Base-by-base conservation (phyloP, 2,113 vertebrate genomes). In the Hemiprocne comata region DNA sequence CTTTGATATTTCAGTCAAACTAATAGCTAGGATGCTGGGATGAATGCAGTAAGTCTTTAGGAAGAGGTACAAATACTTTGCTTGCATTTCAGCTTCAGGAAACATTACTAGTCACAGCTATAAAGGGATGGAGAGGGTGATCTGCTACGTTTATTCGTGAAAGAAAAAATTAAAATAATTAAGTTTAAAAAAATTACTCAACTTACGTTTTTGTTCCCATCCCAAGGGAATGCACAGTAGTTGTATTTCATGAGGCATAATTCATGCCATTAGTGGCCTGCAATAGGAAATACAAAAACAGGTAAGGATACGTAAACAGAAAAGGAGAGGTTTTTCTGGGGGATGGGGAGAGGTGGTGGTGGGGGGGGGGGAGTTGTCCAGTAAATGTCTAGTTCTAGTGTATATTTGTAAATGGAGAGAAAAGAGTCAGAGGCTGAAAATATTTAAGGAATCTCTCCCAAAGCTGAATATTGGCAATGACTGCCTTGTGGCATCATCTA, bases 341-440 rank as follows among this genome's bases (percentile, higher is more conserved):
- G 16, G 3, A 5, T 34, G 7, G 3, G 5, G 40, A 14, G 14
- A 40, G 13, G 40, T 42, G 3, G 2, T 25, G 13, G 44, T 46
- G 48, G 48, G 48, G 6, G 38, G 7, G 3, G 5, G 13, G 40
- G 40, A 42, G n/a, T n/a, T 23, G 26, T 50, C 44, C 33, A 87
- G 34, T 75, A 89, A 75, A 42, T 48, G 60, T 65, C 77, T 75
- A 64, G 11, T 93, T 83, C 61, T 70, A 74, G n/a, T 61, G 83
- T 93, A 28, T 85, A 75, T 91, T 91, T 97, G 34, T 87, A 94
- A 97, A 94, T 51, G 38, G 38, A 60, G 9, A 85, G 54, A 73
- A n/a, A 87, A 93, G 86, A 89, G 69, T 89, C 83, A 18, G 4
- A 69, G 36, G 25, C 61, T 92, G 64, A 66, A 89, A 91, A 60